Percentiles rank a stretch among this genome's conserved stretches.
phyloP scores from a whole-genome alignment of 1,140 invertebrate species.

The Homarus americanus region DNA sequence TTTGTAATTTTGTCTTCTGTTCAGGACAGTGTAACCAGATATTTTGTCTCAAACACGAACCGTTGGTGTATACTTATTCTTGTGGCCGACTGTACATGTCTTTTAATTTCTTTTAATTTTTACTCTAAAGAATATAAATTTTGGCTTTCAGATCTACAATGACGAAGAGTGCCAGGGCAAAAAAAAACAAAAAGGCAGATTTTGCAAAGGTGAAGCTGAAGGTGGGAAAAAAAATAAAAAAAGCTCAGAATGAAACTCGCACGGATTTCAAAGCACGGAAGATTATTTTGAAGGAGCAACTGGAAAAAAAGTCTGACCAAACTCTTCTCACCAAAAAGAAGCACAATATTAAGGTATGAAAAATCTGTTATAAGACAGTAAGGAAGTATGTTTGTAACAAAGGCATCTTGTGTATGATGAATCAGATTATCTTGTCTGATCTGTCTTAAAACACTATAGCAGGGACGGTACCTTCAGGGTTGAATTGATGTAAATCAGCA shows the following conservation, averaged over 20 bases:
- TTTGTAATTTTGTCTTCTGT: too few relatives aligned
- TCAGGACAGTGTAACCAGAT: too few relatives aligned
- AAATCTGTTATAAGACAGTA: neutral
- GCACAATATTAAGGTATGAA: constrained; percentile 83
- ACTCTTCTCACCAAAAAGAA: constrained; percentile 85
- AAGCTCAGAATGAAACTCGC: constrained; percentile 88
- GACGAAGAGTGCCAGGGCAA: constrained; percentile 64
- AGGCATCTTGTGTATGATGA: too few relatives aligned
- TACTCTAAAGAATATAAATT: neutral
- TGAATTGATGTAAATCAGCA: too few relatives aligned
- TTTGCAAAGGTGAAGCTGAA: constrained; percentile 79
- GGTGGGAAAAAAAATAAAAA: constrained; percentile 82
- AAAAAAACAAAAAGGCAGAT: constrained; percentile 61
- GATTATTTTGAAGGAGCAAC: constrained; percentile 88
- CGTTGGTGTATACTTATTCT: too few relatives aligned
- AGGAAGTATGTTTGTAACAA: too few relatives aligned
- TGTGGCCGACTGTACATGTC: too few relatives aligned
- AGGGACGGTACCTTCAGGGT: too few relatives aligned
- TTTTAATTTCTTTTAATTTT: neutral
- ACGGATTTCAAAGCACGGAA: constrained; percentile 92
- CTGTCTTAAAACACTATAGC: too few relatives aligned
- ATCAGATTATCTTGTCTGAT: too few relatives aligned
- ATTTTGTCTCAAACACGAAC: too few relatives aligned
- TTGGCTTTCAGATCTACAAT: constrained; percentile 19
- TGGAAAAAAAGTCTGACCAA: constrained; percentile 82